Evolutionary conservation across 2,888 invertebrate species (phyloP).

Genomic region (Atethmia centrago): DNA sequence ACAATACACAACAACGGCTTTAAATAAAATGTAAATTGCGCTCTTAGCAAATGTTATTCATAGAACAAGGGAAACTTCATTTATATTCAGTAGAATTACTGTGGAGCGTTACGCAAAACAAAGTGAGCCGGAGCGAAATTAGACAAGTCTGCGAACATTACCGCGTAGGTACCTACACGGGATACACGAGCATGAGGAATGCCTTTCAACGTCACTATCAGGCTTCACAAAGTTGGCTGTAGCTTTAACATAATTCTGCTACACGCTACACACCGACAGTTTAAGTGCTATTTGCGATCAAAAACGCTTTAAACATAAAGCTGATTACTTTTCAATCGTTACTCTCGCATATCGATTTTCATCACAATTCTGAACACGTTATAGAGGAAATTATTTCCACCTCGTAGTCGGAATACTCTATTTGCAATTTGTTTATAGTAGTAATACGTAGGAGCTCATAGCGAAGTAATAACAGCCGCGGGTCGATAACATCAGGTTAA

Average conservation of each 20-base stretch:
- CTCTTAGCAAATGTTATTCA: conserved; percentile 86
- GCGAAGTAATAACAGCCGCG: too few species aligned
- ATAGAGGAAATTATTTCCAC: conserved; percentile 39
- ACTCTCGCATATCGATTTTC: conserved; percentile 27
- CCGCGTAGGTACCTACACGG: conserved; percentile 49
- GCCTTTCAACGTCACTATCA: conserved; percentile 55
- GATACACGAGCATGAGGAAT: conserved; percentile 62
- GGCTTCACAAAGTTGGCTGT: conserved; percentile 64
- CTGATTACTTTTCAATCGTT: conserved; percentile 48
- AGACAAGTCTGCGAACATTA: conserved; percentile 75
- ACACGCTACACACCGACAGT: conserved; percentile 58
- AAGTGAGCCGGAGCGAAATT: conserved; percentile 75
- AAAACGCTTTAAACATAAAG: conserved; percentile 48
- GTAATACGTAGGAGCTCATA: too few species aligned
- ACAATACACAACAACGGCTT: conserved; percentile 73
- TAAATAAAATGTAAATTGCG: conserved; percentile 82
- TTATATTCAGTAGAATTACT: conserved; percentile 85
- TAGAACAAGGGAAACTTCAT: conserved; percentile 83
- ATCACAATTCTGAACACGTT: conserved; percentile 49
- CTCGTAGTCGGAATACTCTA: conserved; percentile 35
- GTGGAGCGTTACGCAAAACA: conserved; percentile 77
- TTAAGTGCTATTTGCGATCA: conserved; percentile 23
- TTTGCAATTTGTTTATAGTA: conserved; percentile 45
- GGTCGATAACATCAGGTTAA: too few species aligned
- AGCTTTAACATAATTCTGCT: conserved; percentile 66